Percentiles rank a stretch among this genome's conserved stretches.
Evolutionary conservation across 1,140 invertebrate species (phyloP).

Genomic region (Homarus americanus): DNA sequence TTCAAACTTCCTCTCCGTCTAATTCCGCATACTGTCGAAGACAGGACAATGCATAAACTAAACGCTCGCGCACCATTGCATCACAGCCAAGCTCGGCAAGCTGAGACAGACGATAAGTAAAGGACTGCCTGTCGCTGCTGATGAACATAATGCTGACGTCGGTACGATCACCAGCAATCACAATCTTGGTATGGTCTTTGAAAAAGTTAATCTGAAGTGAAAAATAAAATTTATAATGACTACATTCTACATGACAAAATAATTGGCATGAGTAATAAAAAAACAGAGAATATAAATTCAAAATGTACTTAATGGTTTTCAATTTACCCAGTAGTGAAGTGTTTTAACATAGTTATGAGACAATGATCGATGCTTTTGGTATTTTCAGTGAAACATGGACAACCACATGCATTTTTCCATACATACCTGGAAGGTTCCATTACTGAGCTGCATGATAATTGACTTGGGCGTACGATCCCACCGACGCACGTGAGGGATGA

Average conservation of each 20-base stretch:
- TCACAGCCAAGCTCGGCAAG: constrained; percentile 82
- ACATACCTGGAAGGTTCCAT: constrained; percentile 82
- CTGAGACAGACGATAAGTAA: constrained; percentile 82
- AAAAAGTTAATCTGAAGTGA: constrained; percentile 83
- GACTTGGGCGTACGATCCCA: constrained; percentile 83
- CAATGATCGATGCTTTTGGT: no score
- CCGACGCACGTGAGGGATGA: constrained; percentile 80
- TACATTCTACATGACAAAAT: no score
- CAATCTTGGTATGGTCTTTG: constrained; percentile 83
- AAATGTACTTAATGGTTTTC: no score
- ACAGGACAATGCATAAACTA: constrained; percentile 82
- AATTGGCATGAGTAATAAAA: no score
- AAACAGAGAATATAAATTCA: no score
- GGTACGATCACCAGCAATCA: constrained; percentile 77
- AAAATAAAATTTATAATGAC: background rate
- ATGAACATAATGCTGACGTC: constrained; percentile 82
- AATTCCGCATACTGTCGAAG: constrained; percentile 80
- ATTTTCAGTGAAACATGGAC: no score
- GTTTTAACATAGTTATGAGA: no score
- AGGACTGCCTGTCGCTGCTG: constrained; percentile 81
- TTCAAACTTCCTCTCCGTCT: constrained; percentile 77
- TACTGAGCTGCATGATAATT: constrained; percentile 83
- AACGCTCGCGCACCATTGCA: constrained; percentile 81
- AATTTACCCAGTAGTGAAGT: no score
- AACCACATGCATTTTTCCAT: no score